Percentiles rank a stretch among this genome's conserved stretches.
These are phyloP conservation scores for Myrmecophaga tridactyla DNA, from an alignment of 2,113 vertebrate species.

Conservation along the genomic window DNA sequence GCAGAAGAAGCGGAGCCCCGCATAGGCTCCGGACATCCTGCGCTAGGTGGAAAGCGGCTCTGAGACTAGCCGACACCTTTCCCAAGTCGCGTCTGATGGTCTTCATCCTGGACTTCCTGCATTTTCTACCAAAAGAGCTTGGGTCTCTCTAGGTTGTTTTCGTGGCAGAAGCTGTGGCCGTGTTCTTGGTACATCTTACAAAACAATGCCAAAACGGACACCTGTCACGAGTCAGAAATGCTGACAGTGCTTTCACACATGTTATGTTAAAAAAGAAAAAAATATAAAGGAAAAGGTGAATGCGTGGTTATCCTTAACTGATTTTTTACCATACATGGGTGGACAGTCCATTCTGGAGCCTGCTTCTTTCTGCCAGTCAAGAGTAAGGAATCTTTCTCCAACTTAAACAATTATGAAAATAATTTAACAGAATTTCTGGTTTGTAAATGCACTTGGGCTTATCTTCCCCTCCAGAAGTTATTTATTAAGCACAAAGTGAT, in stretches of 20 bases:
- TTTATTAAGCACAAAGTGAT: neutral
- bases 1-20: no score
- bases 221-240: accelerated
- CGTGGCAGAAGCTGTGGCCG: accelerated
- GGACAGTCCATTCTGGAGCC: neutral
- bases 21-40: no score
- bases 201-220: accelerated
- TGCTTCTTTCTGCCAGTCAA: neutral
- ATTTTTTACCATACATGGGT: accelerated
- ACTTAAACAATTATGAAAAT: neutral
- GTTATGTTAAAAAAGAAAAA: accelerated
- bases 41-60: no score
- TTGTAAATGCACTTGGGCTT: neutral
- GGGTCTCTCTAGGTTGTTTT: neutral
- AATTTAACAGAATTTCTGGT: neutral
- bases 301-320: accelerated
- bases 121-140: neutral
- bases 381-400: no score
- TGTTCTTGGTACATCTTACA: accelerated
- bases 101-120: accelerated
- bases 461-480: neutral
- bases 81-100: accelerated
- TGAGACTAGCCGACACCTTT: accelerated
- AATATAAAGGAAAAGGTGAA: neutral
- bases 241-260: neutral